A percentile compares a stretch with the other conserved stretches of the same genome.
phyloP scores from a whole-genome alignment of 2,113 vertebrate species.

The Mola mola region DNA sequence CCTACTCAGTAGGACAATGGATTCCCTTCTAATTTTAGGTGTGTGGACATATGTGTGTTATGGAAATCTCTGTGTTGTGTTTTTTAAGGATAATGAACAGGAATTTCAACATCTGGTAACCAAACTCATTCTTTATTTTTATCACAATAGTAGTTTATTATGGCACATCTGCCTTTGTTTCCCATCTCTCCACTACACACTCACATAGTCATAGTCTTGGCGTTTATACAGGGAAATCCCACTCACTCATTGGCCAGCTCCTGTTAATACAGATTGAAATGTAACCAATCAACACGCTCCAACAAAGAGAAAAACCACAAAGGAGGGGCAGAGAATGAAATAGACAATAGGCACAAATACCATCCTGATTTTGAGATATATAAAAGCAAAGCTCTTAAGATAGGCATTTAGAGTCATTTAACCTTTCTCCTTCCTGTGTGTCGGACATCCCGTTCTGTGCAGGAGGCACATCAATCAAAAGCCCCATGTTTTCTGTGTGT shows the following conservation, averaged over 20 bases:
- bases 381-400: background rate
- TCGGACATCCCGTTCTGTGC: too few relatives aligned
- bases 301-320: background rate
- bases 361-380: too few relatives aligned
- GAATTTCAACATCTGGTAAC: constrained; percentile 3
- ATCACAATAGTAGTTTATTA: constrained; percentile 8
- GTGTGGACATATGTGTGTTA: constrained; percentile 27
- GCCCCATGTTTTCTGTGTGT: constrained; percentile 9
- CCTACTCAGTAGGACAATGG: constrained; percentile 61
- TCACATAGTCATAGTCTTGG: constrained; percentile 9
- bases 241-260: constrained; percentile 21
- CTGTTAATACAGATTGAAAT: constrained; percentile 7
- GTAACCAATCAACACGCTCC: constrained; percentile 13
- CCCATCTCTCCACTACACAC: background rate
- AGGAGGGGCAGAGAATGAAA: background rate
- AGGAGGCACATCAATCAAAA: constrained; percentile 38
- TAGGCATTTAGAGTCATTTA: constrained; percentile 16
- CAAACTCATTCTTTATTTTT: background rate
- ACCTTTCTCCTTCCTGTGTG: constrained; percentile 34
- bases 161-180: constrained; percentile 9
- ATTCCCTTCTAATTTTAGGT: constrained; percentile 64
- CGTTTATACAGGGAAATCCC: background rate
- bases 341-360: constrained; percentile 1
- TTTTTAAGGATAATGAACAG: background rate
- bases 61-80: constrained; percentile 9